Evolutionary conservation across 2,113 vertebrate species (phyloP).

Genomic region (Danionella cerebrum): DNA sequence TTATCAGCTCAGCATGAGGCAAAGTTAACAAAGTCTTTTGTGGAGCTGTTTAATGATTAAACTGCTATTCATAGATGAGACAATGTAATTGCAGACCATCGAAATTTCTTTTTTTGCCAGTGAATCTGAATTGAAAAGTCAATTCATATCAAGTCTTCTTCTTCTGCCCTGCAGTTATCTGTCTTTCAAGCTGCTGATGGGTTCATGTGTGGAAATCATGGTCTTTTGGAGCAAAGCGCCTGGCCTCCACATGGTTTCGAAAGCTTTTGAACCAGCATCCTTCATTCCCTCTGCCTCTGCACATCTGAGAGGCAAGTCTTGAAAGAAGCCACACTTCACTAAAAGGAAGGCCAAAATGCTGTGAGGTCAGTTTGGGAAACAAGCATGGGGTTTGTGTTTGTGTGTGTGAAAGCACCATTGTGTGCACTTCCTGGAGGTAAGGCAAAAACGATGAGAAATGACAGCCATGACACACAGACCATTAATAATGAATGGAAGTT

Average conservation of each 20-base stretch:
- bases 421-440: conserved; percentile 42
- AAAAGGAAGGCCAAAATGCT: not conserved
- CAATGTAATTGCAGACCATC: conserved; percentile 27
- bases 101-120: conserved; percentile 26
- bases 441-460: conserved; percentile 47
- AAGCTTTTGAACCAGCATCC: conserved; percentile 17
- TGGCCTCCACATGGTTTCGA: conserved; percentile 7
- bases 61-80: conserved; percentile 48
- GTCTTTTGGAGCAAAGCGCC: conserved; percentile 10
- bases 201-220: not conserved
- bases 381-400: conserved; percentile 12
- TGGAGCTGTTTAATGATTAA: conserved; percentile 47
- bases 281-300: not conserved
- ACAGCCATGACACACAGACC: conserved; percentile 43
- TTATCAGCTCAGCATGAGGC: not conserved
- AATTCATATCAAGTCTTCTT: conserved; percentile 24
- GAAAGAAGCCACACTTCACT: not conserved
- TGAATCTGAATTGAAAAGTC: conserved; percentile 52
- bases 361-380: not conserved
- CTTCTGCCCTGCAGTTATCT: conserved; percentile 12
- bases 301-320: conserved; percentile 20
- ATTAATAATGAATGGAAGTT: conserved; percentile 56
- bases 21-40: not conserved
- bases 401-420: conserved; percentile 14
- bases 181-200: conserved; percentile 15